Base-by-base conservation (phyloP, 2,113 vertebrate genomes). In the Mellivora capensis region DNA sequence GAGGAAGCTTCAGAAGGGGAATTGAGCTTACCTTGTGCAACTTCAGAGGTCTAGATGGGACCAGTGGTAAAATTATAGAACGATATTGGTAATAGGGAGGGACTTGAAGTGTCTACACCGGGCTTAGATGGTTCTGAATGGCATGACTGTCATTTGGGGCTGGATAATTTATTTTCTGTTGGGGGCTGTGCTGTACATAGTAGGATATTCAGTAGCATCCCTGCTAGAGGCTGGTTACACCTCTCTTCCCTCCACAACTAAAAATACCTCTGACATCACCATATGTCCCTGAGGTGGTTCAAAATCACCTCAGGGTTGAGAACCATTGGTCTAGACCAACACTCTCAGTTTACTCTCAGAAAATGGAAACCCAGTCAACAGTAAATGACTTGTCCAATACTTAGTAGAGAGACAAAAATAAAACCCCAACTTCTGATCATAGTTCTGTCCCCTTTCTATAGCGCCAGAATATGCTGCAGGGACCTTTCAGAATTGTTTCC, bases 211-310 rank as follows among this genome's bases (percentile, higher is more conserved):
- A 69, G 7, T 31, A 90, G 57, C 7, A 74, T 39, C 14, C 25
- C 34, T 81, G 5, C 67, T 47, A 31, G 59, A 54, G 64, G 4
- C 12, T 39, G 54, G 4, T 69, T 71, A 15, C n/a, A 64, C 15
- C 2, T 37, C 12, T 39, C 14, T 39, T 52, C 14, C 27, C 27
- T 12, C 21, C 15, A 67, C 25, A 61, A 39, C 5, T 14, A 34
- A 82, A 90, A 81, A 47, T 72, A 34, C 49, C 37, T 64, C 31
- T 21, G 25, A 90, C 4, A 59, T 72, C 39, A 20, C 18, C 18
- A 72, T 6, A 20, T 59, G 5, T 89, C 61, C 37, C 34, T 49
- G 0, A 0, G 2, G 1, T 4, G 27, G 1, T 23, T 13, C 12
- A 82, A 42, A 76, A 82, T 18, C 27, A 77, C 4, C 9, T 13